phyloP scores from a whole-genome alignment of 2,888 invertebrate species.

The Vesta saturnalis region DNA sequence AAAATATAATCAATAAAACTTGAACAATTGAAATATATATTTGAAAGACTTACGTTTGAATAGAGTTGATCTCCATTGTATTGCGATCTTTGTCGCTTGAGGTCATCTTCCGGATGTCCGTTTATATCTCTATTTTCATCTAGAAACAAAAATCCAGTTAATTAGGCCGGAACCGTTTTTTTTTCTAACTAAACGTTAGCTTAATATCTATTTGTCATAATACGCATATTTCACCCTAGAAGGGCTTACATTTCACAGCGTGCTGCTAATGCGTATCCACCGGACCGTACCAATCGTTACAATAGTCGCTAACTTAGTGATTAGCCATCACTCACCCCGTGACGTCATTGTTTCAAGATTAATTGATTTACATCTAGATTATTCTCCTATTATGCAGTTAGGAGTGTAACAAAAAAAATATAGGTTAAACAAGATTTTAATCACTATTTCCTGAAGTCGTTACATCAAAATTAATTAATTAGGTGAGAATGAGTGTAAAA shows the following conservation, averaged over 20 bases:
- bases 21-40: background rate
- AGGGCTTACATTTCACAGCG: constrained; percentile 47
- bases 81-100: constrained; percentile 86
- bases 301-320: constrained; percentile 51
- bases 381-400: too few species aligned
- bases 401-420: too few species aligned
- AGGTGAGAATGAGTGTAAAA: too few species aligned
- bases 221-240: constrained; percentile 44
- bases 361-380: constrained; percentile 46
- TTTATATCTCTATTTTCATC: constrained; percentile 90
- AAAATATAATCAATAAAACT: constrained; percentile 44
- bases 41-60: constrained; percentile 78
- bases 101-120: constrained; percentile 87
- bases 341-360: constrained; percentile 50
- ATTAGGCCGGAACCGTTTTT: constrained; percentile 1
- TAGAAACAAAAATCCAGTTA: constrained; percentile 61
- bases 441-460: too few species aligned
- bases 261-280: constrained; percentile 45
- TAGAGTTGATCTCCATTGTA: constrained; percentile 92
- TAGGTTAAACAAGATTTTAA: too few species aligned
- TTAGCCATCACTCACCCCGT: constrained; percentile 51
- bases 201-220: constrained; percentile 42
- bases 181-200: background rate
- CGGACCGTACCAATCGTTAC: constrained; percentile 41
- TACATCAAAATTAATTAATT: too few species aligned